These are phyloP conservation scores for Papilio glaucus DNA, from an alignment of 1,140 invertebrate species.

Conservation along the genomic window DNA sequence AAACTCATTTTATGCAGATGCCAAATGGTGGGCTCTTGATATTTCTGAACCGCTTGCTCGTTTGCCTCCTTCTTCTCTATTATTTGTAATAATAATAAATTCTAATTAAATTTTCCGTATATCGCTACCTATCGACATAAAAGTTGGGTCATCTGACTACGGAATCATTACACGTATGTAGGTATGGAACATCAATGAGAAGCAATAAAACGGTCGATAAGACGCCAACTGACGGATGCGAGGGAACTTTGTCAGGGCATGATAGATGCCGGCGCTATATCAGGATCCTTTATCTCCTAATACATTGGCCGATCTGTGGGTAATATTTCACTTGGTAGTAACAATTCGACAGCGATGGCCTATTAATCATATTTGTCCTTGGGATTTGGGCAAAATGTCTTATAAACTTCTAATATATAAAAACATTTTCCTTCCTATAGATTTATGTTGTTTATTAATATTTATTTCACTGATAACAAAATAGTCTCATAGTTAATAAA, in stretches of 20 bases:
- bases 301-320: conserved; percentile 20
- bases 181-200: neutral
- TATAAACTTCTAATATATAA: conserved; percentile 1
- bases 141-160: no score
- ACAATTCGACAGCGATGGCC: conserved; percentile 25
- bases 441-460: neutral
- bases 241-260: conserved; percentile 12
- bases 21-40: no score
- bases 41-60: no score
- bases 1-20: no score
- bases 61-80: no score
- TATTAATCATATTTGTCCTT: conserved; percentile 26
- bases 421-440: conserved; percentile 7
- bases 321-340: conserved; percentile 15
- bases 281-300: conserved; percentile 18
- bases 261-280: conserved; percentile 3
- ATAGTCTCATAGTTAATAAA: no score
- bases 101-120: no score
- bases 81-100: no score
- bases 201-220: conserved; percentile 19
- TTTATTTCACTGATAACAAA: neutral
- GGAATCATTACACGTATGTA: neutral
- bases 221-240: conserved; percentile 21
- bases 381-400: conserved; percentile 13
- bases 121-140: no score